A percentile compares a stretch with the other conserved stretches of the same genome.
phyloP scores from a whole-genome alignment of 2,113 vertebrate genomes.

The Myrmophylax atrothorax region DNA sequence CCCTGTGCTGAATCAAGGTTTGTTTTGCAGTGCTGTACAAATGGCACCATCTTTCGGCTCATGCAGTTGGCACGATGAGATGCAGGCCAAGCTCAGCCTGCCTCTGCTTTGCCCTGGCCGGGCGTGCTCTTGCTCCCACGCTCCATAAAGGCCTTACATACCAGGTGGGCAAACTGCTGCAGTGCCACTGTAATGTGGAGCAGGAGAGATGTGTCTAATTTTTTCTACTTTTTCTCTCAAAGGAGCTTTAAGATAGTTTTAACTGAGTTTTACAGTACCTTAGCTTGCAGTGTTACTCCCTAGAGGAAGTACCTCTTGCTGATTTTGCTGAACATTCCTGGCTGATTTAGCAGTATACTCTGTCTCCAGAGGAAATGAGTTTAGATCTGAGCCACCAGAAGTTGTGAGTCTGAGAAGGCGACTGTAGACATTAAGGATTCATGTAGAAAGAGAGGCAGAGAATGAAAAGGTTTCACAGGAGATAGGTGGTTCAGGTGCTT shows the following conservation, averaged over 20 bases:
- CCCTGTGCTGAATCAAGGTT: neutral
- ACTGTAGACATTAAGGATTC: neutral
- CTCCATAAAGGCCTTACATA: neutral
- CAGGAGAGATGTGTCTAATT: neutral
- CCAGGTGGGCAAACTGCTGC: no score
- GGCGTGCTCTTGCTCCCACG: rapidly evolving
- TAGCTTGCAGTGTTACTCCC: neutral
- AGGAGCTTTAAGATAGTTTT: neutral
- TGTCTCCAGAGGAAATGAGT: neutral
- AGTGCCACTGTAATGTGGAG: neutral
- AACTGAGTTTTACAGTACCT: neutral
- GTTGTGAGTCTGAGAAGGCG: neutral
- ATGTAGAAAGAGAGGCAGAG: neutral
- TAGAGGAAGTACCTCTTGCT: neutral
- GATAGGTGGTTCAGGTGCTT: neutral
- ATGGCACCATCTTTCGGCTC: neutral
- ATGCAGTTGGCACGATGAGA: neutral
- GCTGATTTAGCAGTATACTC: neutral
- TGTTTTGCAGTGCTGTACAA: neutral
- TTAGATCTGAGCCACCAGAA: neutral
- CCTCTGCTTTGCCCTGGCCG: neutral
- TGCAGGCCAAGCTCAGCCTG: neutral
- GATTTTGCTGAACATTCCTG: neutral
- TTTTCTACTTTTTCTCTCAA: neutral
- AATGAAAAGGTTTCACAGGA: neutral